Evolutionary conservation across 2,888 invertebrate genomes (phyloP).

Genomic region (Drosophila falleni): DNA sequence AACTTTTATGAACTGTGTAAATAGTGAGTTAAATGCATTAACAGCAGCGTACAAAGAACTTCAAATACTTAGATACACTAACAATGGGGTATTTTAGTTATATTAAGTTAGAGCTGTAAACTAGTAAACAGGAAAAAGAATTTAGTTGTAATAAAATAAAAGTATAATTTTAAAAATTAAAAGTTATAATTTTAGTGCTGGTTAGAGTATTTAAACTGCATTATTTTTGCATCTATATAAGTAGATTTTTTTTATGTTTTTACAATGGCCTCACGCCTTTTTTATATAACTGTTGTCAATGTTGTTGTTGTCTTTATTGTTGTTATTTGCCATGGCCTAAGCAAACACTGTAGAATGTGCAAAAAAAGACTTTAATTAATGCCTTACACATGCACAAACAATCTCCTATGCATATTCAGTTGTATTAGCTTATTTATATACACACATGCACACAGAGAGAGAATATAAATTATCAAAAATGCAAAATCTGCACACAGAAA

Average conservation of each 20-base stretch:
- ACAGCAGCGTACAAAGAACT: slow-evolving; percentile 28
- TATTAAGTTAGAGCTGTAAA: not conserved
- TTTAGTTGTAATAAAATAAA: not conserved
- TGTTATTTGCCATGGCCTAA: slow-evolving; percentile 55
- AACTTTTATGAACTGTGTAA: slow-evolving; percentile 76
- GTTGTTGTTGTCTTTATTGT: slow-evolving; percentile 37
- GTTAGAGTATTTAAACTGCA: slow-evolving; percentile 19
- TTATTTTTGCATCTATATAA: not conserved
- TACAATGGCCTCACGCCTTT: slow-evolving; percentile 46
- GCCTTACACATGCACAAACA: slow-evolving; percentile 33
- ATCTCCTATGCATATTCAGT: slow-evolving; percentile 6
- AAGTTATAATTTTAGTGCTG: not conserved
- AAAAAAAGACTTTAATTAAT: slow-evolving; percentile 67
- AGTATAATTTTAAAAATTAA: not conserved
- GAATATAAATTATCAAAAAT: slow-evolving; percentile 27
- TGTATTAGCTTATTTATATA: slow-evolving; percentile 15
- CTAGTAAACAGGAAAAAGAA: not conserved
- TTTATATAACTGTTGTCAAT: slow-evolving; percentile 46
- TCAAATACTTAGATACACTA: slow-evolving; percentile 11
- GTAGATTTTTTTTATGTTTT: slow-evolving; percentile 42
- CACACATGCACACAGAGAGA: not conserved
- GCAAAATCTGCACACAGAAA: slow-evolving; percentile 54
- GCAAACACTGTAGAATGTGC: slow-evolving; percentile 58
- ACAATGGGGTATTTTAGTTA: not conserved
- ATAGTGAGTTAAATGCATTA: slow-evolving; percentile 58